Evolutionary conservation across 2,797 vertebrate species (phyloP).

Genomic region (Gymnothorax reevesii): DNA sequence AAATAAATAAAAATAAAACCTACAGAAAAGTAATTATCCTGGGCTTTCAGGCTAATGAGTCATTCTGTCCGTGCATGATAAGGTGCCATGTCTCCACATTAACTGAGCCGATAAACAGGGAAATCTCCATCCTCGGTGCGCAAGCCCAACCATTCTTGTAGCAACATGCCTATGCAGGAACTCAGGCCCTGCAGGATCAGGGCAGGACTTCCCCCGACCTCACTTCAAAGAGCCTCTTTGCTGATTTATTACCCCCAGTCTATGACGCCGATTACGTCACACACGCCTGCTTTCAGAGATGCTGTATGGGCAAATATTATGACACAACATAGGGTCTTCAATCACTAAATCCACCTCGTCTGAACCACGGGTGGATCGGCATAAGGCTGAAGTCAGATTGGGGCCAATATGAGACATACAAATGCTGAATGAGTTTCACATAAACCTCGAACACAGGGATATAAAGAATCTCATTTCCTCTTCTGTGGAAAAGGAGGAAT

Average conservation of each 20-base stretch:
- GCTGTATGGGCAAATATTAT: background rate
- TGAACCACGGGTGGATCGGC: background rate
- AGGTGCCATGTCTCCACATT: background rate
- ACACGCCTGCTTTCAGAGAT: background rate
- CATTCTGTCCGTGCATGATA: background rate
- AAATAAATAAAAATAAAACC: background rate
- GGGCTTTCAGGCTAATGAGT: background rate
- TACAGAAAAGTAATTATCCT: background rate
- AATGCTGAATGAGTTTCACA: background rate
- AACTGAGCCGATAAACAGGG: background rate
- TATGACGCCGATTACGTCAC: background rate
- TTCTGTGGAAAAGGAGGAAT: too few species aligned
- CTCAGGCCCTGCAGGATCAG: background rate
- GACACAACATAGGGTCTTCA: background rate
- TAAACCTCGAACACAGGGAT: background rate
- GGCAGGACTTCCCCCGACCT: background rate
- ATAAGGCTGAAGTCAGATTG: background rate
- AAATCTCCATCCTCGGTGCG: background rate
- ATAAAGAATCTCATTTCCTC: background rate
- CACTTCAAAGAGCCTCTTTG: background rate
- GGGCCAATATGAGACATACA: background rate
- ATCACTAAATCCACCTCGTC: background rate
- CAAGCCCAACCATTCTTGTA: too few species aligned
- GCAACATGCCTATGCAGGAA: background rate
- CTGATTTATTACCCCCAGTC: slow-evolving; percentile 18